Conservation (phyloP, 2,113 vertebrate genomes). For the Pluvianellus socialis region DNA sequence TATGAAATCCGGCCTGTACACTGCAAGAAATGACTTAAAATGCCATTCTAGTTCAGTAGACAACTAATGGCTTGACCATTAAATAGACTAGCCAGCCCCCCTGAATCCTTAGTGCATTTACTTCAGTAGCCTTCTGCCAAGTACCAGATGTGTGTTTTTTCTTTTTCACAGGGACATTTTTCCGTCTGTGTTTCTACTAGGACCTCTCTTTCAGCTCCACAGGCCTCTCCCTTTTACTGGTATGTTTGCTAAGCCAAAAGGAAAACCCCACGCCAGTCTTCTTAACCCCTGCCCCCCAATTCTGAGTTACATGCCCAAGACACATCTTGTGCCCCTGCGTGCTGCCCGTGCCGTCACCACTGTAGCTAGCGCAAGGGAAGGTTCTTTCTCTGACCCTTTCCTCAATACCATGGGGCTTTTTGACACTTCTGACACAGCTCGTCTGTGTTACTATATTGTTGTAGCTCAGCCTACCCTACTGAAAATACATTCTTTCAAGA, state of each 20-base stretch:
- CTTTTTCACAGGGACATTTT: not conserved
- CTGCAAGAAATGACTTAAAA: not conserved
- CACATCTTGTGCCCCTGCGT: not conserved
- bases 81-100: not conserved
- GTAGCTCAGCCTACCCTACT: not conserved
- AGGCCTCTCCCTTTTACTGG: not conserved
- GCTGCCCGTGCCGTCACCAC: not conserved
- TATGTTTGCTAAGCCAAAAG: not conserved
- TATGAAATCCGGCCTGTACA: not conserved
- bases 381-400: not conserved
- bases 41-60: not conserved
- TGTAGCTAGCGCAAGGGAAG: not conserved
- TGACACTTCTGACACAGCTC: not conserved
- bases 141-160: not conserved
- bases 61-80: not conserved
- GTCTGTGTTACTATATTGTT: slow-evolving; percentile 24
- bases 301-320: not conserved
- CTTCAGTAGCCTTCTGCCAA: not conserved
- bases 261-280: not conserved
- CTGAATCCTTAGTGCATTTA: not conserved
- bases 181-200: not conserved
- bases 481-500: slow-evolving; percentile 38
- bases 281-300: not conserved
- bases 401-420: not conserved
- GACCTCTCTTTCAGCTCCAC: not conserved